Base-by-base conservation (phyloP, 1,140 invertebrate species). In the Brevipalpus yothersi region DNA sequence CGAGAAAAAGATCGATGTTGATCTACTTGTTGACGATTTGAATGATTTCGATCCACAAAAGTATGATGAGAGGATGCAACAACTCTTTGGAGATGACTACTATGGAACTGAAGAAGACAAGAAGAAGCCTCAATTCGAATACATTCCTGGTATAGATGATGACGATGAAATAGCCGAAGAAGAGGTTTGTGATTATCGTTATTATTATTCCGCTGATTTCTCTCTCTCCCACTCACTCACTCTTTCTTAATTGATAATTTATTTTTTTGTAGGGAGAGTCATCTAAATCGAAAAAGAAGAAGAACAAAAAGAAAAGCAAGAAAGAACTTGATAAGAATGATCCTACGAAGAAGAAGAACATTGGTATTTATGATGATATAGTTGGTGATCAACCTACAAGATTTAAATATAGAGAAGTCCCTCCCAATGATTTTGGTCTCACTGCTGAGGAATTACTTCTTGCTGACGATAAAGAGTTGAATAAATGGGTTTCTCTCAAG, bases 291-390 rank as follows among this genome's bases (percentile, higher is more conserved):
- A n/a, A 45, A 41, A 61, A 41, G 41, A 56, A 17, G 1, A 21
- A 54, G 49, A 58, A 56, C 12, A 63, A 63, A 60, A 57, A 62
- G n/a, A 54, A 54, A 2, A 59, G 49, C 43, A 11, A 17, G 19
- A 58, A 58, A 42, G 54, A 39, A 54, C n/a, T 70, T 68, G 77
- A 60, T 74, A 84, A 51, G 79, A 82, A 69, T 80, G 80, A 1
- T 90, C 88, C 73, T 77, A 83, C 54, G 76, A 93, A 65, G 93
- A 93, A 70, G 79, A 94, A 69, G 93, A 93, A 72, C 95, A 94
- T 68, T 80, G 83, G 64, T 73, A 95, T 62, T 73, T 92, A 97
- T 70, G 93, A 96, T 72, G 79, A 95, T 43, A 82, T 96, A 61
- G 86, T 80, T 1, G 75, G 70, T 59, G 87, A 93, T 70, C 68